Evolutionary conservation across 1,140 invertebrate genomes (phyloP), one percentile per base, ranked within the genome.

Genomic region (Stegodyphus mimosarum): DNA sequence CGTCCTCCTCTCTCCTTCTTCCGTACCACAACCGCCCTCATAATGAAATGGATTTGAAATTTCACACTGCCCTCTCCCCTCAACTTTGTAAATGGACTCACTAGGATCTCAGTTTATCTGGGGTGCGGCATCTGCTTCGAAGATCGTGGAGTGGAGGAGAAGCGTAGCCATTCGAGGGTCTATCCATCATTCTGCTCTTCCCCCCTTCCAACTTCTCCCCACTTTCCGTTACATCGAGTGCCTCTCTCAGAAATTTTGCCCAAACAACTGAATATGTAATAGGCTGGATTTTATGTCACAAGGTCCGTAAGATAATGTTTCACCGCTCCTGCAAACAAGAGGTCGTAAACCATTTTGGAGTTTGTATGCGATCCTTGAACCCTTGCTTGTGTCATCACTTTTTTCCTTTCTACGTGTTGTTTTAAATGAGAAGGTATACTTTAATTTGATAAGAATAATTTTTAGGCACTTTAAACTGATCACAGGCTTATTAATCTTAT

Each of bases 261-360:
- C 78, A 81, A 81, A 81, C 78, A 81, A 72, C 69, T 81, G 78
- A 72, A 81, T 81, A 81, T 81, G 78, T 72, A 81, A 81, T 64
- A 55, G 78, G 33, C 52, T 15, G 52, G 70, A 64, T 77, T 77
- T n/a, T 13, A 67, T 67, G 66, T 33, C 33, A 33, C 33, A 33
- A 33, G 33, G 33, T 33, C 33, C 33, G 33, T 33, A 33, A 33
- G 33, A 33, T 33, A 33, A 33, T 33, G 33, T 33, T 33, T 33
- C 33, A 33, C 33, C 33, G 33, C 33, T 33, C 33, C 33, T 33
- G 33, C 33, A 33, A 33, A 33, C 33, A 33, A 33, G 33, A 33
- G 33, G 60, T 63, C 60, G 60, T 63, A 63, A 11, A 11, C 60
- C n/a, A 11, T n/a, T 63, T 63, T n/a, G 60, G 33, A 33, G 33